Evolutionary conservation across 2,888 invertebrate species (phyloP), one percentile per base, ranked within the genome.

Genomic region (Caenorhabditis parvicauda): DNA sequence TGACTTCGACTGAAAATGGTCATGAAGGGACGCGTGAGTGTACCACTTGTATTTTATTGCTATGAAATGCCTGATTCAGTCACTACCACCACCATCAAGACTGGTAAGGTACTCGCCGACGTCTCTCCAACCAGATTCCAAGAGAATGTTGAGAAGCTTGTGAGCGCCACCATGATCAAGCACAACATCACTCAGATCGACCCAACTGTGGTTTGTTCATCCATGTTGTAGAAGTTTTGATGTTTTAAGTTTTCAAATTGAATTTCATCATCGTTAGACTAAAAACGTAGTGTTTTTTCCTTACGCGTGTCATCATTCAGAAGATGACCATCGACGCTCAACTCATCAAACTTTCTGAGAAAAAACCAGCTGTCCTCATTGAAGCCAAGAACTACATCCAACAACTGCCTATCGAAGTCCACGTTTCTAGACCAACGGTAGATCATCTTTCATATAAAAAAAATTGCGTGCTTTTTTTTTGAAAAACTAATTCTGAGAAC

Each of bases 261-360:
- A 21, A 39, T 7, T 39, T 9, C 7, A 39, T 39, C 7, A 28
- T 29, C 17, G 19, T 48, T 37, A 21, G 3, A 45, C 14, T 32
- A 39, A 39, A 51, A 19, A 2, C 19, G n/a, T 59, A 39, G 39
- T 50, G 14, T 37, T 60, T 48, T 24, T 45, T 53, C 52, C 28
- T 46, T 57, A 52, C n/a, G n/a, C n/a, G n/a, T n/a, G n/a, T 47
- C 56, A 52, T 29, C 5, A 32, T 69, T 53, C 56, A 72, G 72
- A 72, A 70, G 54, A 38, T 72, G 45, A 65, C 61, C 41, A 72
- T 72, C 54, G 72, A 72, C 42, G 67, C 69, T 45, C 72, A 72
- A 56, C 67, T 72, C 27, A 57, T 66, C 49, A 59, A 59, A 29
- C 41, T 72, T 42, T 54, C 66, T 17, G 70, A 70, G 45, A 54